Evolutionary conservation across 2,888 invertebrate species (phyloP), one percentile per base, ranked within the genome.

Genomic region (Eurytoma californica): DNA sequence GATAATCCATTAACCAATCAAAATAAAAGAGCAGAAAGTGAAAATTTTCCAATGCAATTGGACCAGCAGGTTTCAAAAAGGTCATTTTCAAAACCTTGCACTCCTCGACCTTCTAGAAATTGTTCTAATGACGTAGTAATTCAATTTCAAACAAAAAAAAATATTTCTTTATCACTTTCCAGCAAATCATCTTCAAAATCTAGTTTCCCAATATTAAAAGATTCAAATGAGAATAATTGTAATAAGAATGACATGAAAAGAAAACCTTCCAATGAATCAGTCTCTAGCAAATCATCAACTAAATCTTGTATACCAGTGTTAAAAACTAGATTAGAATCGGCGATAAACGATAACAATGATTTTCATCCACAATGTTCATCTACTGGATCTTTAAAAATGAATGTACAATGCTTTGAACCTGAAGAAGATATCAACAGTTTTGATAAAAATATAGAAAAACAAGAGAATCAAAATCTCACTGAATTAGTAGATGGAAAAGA

Each of bases 221-320:
- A 60, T 72, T 20, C 14, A 58, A 55, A 53, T 66, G 47, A 65
- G 18, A 58, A 47, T 28, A 13, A 72, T 2, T 24, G n/a, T 28
- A 65, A 57, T 30, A 68, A 57, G 16, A 61, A 61, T 14, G 63
- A 66, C 30, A 7, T 30, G 0, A 63, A 74, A 63, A 39, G 2
- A 24, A 73, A 69, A 39, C 78, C 51, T 67, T 74, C 77, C 2
- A 49, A 5, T 3, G 78, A 69, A 55, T 67, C 63, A 14, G 30
- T 65, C 1, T 79, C 73, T 0, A 69, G 76, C 0, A 84, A 74
- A 67, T 76, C 82, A 13, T 80, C 74, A 2, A 80, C 75, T 3
- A 87, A 82, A 76, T 88, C 88, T n/a, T 85, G 84, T 47, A 88
- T 88, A 80, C 87, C 88, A 3, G 78, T 88, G 24, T 69, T 86